Evolutionary conservation across 2,888 invertebrate genomes (phyloP).

Genomic region (Tryphoninae sp.): DNA sequence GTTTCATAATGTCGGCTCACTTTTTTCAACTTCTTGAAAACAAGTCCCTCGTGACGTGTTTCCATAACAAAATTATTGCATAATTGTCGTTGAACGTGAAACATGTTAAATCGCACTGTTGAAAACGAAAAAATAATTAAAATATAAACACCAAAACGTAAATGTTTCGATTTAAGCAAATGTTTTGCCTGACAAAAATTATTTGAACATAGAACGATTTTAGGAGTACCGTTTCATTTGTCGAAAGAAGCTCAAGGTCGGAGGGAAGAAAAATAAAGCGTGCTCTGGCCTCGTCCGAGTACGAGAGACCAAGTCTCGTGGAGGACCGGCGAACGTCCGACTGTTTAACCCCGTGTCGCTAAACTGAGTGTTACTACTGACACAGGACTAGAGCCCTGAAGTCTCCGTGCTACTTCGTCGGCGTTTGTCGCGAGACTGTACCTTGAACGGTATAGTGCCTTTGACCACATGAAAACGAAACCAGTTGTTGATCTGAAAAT

Average conservation of each 20-base stretch:
- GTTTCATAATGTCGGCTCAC: too few relatives aligned
- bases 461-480: not conserved
- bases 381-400: conserved; percentile 68
- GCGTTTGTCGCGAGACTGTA: conserved; percentile 53
- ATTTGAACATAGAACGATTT: not conserved
- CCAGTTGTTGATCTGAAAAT: not conserved
- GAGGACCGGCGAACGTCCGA: conserved; percentile 68
- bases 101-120: not conserved
- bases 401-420: conserved; percentile 66
- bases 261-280: conserved; percentile 1
- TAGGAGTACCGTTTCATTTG: not conserved
- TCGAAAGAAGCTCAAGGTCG: not conserved
- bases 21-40: too few relatives aligned
- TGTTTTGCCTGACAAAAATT: not conserved
- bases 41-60: not conserved
- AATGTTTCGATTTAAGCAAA: not conserved
- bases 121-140: not conserved
- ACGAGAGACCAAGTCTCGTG: not conserved
- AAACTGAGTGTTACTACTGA: conserved; percentile 74
- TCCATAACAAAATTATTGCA: not conserved
- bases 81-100: not conserved
- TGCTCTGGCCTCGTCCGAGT: not conserved
- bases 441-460: not conserved
- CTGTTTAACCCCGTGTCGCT: conserved; percentile 75
- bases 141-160: not conserved